phyloP scores from a whole-genome alignment of 2,113 vertebrate genomes.

The Notarius quadriscutis region DNA sequence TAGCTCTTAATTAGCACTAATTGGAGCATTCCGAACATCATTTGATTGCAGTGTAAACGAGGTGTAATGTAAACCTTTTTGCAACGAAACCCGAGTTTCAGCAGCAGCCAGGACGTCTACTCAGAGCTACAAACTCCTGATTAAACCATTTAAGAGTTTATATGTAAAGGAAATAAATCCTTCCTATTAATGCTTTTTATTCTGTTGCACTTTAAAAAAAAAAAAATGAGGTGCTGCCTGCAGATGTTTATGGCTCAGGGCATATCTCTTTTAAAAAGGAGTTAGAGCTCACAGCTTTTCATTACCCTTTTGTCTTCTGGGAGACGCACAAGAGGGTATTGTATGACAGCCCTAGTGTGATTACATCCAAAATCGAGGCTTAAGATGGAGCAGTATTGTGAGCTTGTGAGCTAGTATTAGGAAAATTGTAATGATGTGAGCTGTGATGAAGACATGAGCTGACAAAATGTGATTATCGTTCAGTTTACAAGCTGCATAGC shows the following conservation, averaged over 20 bases:
- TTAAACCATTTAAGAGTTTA: background rate
- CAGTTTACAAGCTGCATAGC: background rate
- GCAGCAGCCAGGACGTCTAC: background rate
- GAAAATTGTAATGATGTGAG: constrained; percentile 8
- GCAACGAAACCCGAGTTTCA: background rate
- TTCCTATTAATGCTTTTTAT: background rate
- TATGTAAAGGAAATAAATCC: background rate
- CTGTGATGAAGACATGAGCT: background rate
- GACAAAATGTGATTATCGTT: background rate
- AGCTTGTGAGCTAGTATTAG: background rate
- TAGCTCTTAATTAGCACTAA: background rate
- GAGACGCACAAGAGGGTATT: constrained; percentile 19
- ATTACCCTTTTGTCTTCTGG: constrained; percentile 26
- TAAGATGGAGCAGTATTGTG: background rate
- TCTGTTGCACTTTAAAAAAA: background rate
- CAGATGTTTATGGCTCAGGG: background rate
- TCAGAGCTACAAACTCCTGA: background rate
- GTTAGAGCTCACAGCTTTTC: constrained; percentile 24
- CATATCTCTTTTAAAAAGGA: constrained; percentile 11
- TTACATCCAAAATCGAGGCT: constrained; percentile 20
- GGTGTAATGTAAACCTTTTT: background rate
- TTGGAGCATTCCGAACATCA: background rate
- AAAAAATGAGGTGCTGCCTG: background rate
- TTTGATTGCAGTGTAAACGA: constrained; percentile 17
- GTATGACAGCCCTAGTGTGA: constrained; percentile 18